Conservation (phyloP, 2,797 vertebrate genomes). For the Cetoscarus ocellatus region DNA sequence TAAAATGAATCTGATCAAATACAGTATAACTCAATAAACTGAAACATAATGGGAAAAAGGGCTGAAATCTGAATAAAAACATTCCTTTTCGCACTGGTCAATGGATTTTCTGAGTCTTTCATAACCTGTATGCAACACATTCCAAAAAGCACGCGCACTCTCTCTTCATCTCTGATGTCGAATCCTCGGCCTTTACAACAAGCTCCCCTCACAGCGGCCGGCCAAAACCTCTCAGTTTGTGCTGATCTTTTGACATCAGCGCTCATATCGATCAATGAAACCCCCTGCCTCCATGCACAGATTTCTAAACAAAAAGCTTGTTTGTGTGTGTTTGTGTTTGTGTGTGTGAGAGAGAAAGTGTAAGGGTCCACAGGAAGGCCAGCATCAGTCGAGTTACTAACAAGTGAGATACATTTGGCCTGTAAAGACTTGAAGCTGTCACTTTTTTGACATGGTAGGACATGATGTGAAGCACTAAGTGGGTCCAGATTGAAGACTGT, state of each 20-base stretch:
- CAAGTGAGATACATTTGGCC: slow-evolving; percentile 24
- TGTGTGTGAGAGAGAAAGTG: neutral
- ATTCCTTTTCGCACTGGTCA: slow-evolving; percentile 15
- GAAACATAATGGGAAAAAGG: neutral
- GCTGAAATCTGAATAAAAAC: slow-evolving; percentile 25
- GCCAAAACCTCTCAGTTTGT: slow-evolving; percentile 40
- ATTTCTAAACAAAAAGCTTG: slow-evolving; percentile 38
- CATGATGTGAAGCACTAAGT: slow-evolving; percentile 26
- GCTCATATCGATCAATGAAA: slow-evolving; percentile 47
- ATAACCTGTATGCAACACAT: neutral
- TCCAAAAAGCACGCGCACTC: neutral
- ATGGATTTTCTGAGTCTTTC: slow-evolving; percentile 23
- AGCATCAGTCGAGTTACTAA: slow-evolving; percentile 18
- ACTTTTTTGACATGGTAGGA: slow-evolving; percentile 20
- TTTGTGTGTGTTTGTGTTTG: neutral
- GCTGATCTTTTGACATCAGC: slow-evolving; percentile 60
- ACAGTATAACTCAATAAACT: neutral
- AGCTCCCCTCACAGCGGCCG: slow-evolving; percentile 8
- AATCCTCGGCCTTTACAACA: slow-evolving; percentile 20
- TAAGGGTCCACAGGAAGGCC: slow-evolving; percentile 7
- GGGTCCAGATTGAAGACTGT: slow-evolving; percentile 28
- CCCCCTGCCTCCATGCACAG: slow-evolving; percentile 28
- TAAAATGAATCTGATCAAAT: neutral
- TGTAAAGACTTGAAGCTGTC: slow-evolving; percentile 47
- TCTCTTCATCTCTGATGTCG: slow-evolving; percentile 25